phyloP scores from a whole-genome alignment of 2,797 vertebrate species.

The Garrulus glandarius region DNA sequence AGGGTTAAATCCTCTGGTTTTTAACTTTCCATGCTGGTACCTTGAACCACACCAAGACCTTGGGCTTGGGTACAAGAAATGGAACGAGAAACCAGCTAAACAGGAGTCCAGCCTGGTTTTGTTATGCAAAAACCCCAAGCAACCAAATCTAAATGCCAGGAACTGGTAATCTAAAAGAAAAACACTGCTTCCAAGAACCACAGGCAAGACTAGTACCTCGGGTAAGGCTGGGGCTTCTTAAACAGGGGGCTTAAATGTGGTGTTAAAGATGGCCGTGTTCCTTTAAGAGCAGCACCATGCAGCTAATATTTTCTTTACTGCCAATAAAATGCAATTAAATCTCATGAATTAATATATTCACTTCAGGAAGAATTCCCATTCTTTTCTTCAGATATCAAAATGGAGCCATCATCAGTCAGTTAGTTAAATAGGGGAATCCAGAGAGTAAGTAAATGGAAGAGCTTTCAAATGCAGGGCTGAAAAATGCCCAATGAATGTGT shows the following conservation, averaged over 20 bases:
- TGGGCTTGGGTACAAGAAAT: neutral
- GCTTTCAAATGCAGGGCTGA: conserved; percentile 75
- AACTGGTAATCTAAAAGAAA: neutral
- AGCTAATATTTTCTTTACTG: conserved; percentile 9
- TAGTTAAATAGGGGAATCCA: conserved; percentile 77
- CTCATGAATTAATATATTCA: conserved; percentile 43
- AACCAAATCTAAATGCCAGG: neutral
- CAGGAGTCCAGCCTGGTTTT: neutral
- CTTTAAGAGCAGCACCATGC: neutral
- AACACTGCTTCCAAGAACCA: neutral
- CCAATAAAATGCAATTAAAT: conserved; percentile 14
- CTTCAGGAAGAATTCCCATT: conserved; percentile 18
- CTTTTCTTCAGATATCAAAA: conserved; percentile 71
- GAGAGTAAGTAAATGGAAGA: conserved; percentile 85
- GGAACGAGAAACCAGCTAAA: neutral
- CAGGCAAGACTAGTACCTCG: neutral
- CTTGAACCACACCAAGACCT: neutral
- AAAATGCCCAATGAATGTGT: conserved; percentile 79
- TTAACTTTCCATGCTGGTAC: neutral
- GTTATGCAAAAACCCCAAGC: neutral
- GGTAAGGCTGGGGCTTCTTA: neutral
- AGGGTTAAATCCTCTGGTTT: neutral
- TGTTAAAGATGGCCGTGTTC: neutral
- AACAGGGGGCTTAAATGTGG: rapidly evolving
- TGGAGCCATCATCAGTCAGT: conserved; percentile 87